Base-by-base conservation (phyloP, 2,888 invertebrate species). In the Phrixothrix hirtus region DNA sequence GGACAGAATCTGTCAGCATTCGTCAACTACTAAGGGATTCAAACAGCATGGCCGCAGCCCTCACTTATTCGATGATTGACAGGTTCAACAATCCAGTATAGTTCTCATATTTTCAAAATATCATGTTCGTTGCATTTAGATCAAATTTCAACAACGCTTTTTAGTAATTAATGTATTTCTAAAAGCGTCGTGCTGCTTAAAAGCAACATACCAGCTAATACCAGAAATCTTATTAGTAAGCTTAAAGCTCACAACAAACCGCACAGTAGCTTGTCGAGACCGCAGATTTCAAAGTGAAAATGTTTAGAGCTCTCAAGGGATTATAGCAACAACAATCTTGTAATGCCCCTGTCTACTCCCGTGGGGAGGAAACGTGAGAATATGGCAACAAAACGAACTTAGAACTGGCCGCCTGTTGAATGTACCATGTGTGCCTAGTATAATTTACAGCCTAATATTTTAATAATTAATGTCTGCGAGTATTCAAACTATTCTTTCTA, bases 291-390 rank as follows among this genome's bases (percentile, higher is more conserved):
- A 70, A 69, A 68, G 69, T 71, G 69, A 70, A 71, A 70, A 69
- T 67, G 70, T 70, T 64, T 69, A 71, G 63, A 67, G 67, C 67
- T 70, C 71, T 61, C 68, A 34, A 26, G 71, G 70, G 72, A 73
- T 73, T 72, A 71, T 66, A 69, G 68, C 65, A 67, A 71, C 70
- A 72, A 70, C 71, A 72, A 72, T 72, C 70, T 71, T 69, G 71
- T 71, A 65, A 64, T 63, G 62, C 69, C 68, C 67, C 63, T 59
- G 56, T 57, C 58, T 61, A 55, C 60, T 65, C 68, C 68, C 69
- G 61, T 62, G 67, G 68, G 69, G 65, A 61, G 64, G 66, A 65
- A 68, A 69, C 69, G 69, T 70, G 69, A 69, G 71, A 70, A 71
- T 71, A 70, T 70, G 67, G 66, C 59, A 61, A 63, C 61, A 64